phyloP scores from a whole-genome alignment of 2,113 vertebrate species.

The Calidris pygmaea region DNA sequence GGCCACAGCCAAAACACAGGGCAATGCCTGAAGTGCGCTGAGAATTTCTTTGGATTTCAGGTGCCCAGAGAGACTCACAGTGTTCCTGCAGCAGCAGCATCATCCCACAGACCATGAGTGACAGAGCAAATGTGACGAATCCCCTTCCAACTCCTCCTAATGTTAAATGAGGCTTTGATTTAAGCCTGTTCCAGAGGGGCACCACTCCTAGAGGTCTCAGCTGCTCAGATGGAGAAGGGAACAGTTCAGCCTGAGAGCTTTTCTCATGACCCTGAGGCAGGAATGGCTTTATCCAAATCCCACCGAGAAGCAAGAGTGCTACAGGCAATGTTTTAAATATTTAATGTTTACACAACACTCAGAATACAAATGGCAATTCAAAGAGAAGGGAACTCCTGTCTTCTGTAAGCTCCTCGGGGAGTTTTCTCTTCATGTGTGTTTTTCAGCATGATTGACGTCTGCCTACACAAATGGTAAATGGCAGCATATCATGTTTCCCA shows the following conservation, averaged over 20 bases:
- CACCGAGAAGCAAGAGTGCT: background rate
- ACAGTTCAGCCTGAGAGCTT: background rate
- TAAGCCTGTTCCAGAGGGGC: background rate
- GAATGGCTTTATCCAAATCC: background rate
- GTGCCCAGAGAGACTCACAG: fast-evolving
- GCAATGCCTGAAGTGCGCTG: background rate
- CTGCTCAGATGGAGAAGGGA: background rate
- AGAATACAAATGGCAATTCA: constrained; percentile 13
- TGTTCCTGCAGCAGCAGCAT: background rate
- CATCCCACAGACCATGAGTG: background rate
- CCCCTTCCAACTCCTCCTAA: background rate
- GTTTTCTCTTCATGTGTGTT: background rate
- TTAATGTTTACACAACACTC: constrained; percentile 26
- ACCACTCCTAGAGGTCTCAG: background rate
- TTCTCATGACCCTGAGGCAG: background rate
- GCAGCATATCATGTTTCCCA: fast-evolving
- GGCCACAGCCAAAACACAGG: background rate
- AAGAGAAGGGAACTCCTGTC: background rate
- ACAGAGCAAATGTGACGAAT: fast-evolving
- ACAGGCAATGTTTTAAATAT: constrained; percentile 6
- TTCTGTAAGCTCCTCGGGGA: background rate
- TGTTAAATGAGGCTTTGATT: background rate
- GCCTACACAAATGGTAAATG: fast-evolving
- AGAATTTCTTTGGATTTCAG: background rate
- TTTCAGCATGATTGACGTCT: background rate